Evolutionary conservation across 53 echinoderm and acorn worm genomes (phyloP), one percentile per base, ranked within the genome.

Genomic region (Stichopus horrens): DNA sequence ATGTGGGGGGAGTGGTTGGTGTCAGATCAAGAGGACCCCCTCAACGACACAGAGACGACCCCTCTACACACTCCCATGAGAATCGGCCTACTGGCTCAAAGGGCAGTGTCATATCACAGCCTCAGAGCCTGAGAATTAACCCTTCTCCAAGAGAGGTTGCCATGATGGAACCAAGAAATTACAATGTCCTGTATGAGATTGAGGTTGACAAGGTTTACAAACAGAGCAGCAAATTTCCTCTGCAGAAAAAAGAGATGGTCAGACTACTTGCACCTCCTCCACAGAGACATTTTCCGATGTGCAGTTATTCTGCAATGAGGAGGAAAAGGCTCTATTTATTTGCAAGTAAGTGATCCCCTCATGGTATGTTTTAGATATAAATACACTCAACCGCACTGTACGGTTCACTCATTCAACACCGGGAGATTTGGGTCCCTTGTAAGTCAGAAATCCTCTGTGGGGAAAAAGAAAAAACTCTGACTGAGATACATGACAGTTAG

Each of bases 151-250:
- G 55, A 54, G 75, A 87, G 54, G 54, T 20, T 6, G 74, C 58
- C 55, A 66, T 76, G 88, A 22, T 37, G 76, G 94, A 94, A 79
- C 90, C 90, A 0, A 86, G 86, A 76, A 96, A 96, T 81, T 96
- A 93, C 74, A 90, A 92, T 71, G 88, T 95, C 54, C 73, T 93
- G 57, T 96, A 93, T 87, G 89, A 86, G 14, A 71, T 96, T 74
- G 91, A 89, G 71, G 88, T 95, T 5, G 76, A 77, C 75, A 87
- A 92, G 63, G 86, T 95, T 53, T 96, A 92, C 91, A 96, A 96
- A 90, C 88, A 90, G 8, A 87, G 73, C 23, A 80, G 85, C 7
- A 53, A 87, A 73, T 56, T 58, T 21, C 74, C 78, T 1, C 23
- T 90, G 74, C 71, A 19, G 55, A 80, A 84, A 53, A 83, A 83